phyloP scores from a whole-genome alignment of 2,888 invertebrate species.

The Chrysolina haemoptera region DNA sequence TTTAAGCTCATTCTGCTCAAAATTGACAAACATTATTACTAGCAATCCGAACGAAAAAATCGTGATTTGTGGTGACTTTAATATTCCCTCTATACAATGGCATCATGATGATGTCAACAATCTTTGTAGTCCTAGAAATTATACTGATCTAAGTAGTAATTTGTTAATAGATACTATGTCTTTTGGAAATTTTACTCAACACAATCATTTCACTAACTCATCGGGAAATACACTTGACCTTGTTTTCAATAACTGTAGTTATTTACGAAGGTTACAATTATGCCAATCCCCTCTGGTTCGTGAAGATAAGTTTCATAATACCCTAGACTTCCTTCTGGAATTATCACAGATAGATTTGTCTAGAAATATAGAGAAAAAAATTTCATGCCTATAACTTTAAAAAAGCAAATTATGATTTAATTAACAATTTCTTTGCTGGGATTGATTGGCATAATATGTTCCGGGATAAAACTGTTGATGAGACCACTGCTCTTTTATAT shows the following conservation, averaged over 20 bases:
- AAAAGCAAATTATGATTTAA: constrained; percentile 7
- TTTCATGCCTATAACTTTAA: constrained; percentile 17
- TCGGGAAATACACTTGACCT: neutral
- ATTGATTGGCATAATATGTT: constrained; percentile 10
- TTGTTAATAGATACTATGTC: neutral
- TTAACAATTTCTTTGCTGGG: neutral
- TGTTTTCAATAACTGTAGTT: neutral
- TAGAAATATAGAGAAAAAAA: constrained; percentile 3
- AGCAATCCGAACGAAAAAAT: neutral
- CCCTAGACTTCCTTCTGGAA: neutral
- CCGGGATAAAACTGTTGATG: neutral
- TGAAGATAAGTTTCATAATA: neutral
- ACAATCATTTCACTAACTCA: neutral
- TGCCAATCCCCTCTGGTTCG: no score
- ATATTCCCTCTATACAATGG: neutral
- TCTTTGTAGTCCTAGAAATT: neutral
- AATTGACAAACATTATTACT: neutral
- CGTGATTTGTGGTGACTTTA: constrained; percentile 7
- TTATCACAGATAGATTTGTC: neutral
- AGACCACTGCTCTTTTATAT: constrained; percentile 21
- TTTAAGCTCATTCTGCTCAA: neutral
- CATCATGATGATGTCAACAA: neutral
- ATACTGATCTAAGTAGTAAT: neutral
- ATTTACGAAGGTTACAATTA: no score
- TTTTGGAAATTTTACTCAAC: neutral